A percentile compares a stretch with the other conserved stretches of the same genome.
phyloP scores from a whole-genome alignment of 2,888 invertebrate species.

The Nomada ruficornis region DNA sequence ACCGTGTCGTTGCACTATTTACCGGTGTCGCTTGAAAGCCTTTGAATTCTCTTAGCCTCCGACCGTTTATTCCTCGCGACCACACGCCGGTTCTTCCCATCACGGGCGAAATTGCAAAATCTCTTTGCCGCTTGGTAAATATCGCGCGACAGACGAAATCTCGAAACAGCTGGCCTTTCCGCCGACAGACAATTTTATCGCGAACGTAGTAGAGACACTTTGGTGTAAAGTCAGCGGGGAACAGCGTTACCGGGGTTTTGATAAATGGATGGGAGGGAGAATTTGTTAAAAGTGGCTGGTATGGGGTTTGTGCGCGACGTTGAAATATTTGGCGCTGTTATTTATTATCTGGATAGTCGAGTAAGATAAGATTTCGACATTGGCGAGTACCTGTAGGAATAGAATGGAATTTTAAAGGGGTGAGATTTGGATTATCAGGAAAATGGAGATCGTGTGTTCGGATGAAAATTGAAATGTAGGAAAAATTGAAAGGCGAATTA shows the following conservation, averaged over 20 bases:
- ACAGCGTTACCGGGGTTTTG: not conserved
- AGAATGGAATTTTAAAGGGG: no score
- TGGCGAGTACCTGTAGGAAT: no score
- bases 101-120: constrained; percentile 39
- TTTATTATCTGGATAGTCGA: no score
- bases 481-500: no score
- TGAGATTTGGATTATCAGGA: no score
- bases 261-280: not conserved
- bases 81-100: constrained; percentile 4
- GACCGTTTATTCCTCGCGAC: constrained; percentile 38
- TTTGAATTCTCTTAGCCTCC: constrained; percentile 7
- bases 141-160: constrained; percentile 30
- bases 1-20: constrained; percentile 19
- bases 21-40: constrained; percentile 32
- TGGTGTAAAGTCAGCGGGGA: not conserved
- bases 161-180: constrained; percentile 19
- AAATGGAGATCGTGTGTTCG: no score
- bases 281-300: not conserved
- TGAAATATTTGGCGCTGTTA: no score
- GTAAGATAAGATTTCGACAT: no score
- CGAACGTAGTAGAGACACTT: not conserved
- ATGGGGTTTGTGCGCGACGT: no score
- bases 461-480: no score
- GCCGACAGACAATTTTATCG: not conserved
- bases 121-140: constrained; percentile 43